phyloP scores from a whole-genome alignment of 2,888 invertebrate genomes.

The Drosophila austrosaltans region DNA sequence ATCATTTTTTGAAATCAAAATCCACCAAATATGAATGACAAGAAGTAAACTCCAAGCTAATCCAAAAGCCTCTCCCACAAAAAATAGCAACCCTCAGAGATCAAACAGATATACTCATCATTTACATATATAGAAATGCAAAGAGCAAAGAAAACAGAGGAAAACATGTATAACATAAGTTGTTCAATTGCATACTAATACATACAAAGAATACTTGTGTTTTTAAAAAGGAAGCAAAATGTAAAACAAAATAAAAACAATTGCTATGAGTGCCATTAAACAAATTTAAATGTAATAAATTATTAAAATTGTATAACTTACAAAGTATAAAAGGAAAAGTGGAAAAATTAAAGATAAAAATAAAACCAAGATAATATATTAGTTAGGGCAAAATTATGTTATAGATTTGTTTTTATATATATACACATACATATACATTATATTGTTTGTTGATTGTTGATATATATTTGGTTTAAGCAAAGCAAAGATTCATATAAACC shows the following conservation, averaged over 20 bases:
- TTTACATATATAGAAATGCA: constrained; percentile 5
- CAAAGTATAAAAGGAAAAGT: constrained; percentile 42
- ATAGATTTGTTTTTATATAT: constrained; percentile 35
- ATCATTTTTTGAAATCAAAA: constrained; percentile 14
- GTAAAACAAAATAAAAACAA: constrained; percentile 47
- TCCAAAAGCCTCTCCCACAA: constrained; percentile 30
- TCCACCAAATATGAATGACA: constrained; percentile 4
- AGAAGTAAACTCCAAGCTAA: constrained; percentile 31
- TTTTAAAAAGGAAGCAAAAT: constrained; percentile 31
- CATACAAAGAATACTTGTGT: constrained; percentile 12
- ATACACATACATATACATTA: constrained; percentile 24
- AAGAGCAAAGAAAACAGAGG: neutral
- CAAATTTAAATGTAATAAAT: constrained; percentile 67
- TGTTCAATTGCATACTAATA: constrained; percentile 22
- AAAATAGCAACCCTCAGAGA: constrained; percentile 1
- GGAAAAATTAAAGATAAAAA: constrained; percentile 46
- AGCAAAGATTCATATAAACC: constrained; percentile 28
- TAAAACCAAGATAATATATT: constrained; percentile 34
- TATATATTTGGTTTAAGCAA: constrained; percentile 49
- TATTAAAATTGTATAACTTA: constrained; percentile 72
- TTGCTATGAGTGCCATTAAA: constrained; percentile 67
- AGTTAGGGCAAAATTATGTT: constrained; percentile 20
- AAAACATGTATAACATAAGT: constrained; percentile 12
- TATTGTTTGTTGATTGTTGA: constrained; percentile 46
- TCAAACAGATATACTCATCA: constrained; percentile 22